Percentiles rank a stretch among this genome's conserved stretches.
Conservation (phyloP, 1,140 invertebrate species). For the Danaus melanippus region DNA sequence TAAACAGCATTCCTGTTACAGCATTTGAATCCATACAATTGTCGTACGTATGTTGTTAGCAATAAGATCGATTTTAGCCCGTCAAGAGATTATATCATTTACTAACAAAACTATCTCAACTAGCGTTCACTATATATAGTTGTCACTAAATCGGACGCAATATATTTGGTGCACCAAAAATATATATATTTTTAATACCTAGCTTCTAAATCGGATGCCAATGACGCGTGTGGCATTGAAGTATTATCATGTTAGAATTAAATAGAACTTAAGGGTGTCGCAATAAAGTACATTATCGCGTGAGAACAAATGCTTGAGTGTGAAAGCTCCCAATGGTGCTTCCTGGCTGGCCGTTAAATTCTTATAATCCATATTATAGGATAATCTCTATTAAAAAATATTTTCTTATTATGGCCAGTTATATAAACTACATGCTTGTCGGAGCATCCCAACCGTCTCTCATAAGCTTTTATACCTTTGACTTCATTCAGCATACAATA, state of each 20-base stretch:
- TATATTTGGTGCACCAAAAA: slow-evolving; percentile 35
- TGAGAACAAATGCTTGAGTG: background rate
- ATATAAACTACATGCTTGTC: too few relatives aligned
- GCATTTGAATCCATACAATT: slow-evolving; percentile 5
- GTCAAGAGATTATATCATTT: slow-evolving; percentile 7
- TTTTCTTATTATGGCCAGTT: too few relatives aligned
- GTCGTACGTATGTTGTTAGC: background rate
- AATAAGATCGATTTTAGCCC: slow-evolving; percentile 4
- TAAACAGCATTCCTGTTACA: slow-evolving; percentile 6
- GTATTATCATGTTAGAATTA: slow-evolving; percentile 40
- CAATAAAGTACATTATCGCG: slow-evolving; percentile 40
- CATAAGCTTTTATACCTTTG: too few relatives aligned
- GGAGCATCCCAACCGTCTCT: too few relatives aligned
- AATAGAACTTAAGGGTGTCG: slow-evolving; percentile 43
- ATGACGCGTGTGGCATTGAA: slow-evolving; percentile 46
- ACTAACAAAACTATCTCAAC: slow-evolving; percentile 23
- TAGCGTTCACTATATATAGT: slow-evolving; percentile 8
- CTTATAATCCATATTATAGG: slow-evolving; percentile 3
- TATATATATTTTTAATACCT: slow-evolving; percentile 61
- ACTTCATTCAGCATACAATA: too few relatives aligned
- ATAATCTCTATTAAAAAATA: too few relatives aligned
- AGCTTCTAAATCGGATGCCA: slow-evolving; percentile 45
- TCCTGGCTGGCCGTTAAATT: slow-evolving; percentile 1
- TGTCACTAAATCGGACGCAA: slow-evolving; percentile 8
- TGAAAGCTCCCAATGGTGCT: too few relatives aligned